These are phyloP conservation scores for Eremophila alpestris DNA, from an alignment of 2,797 vertebrate species.

Conservation along the genomic window DNA sequence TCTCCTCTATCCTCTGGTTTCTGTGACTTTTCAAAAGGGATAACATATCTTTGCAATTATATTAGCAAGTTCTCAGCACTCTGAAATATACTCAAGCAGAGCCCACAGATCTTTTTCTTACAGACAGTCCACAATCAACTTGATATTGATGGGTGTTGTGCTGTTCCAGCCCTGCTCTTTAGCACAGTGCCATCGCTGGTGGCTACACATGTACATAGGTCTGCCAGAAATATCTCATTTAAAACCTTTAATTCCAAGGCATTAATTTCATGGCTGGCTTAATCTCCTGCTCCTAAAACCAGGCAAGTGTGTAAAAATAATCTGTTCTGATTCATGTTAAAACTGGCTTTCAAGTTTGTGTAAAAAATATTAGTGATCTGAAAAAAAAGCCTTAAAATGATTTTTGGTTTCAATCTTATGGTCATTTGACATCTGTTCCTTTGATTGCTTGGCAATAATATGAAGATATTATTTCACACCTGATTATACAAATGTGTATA, in stretches of 20 bases:
- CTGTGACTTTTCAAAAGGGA: not conserved
- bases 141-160: not conserved
- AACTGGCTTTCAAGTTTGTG: not conserved
- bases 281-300: not conserved
- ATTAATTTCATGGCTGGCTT: not conserved
- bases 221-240: not conserved
- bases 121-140: not conserved
- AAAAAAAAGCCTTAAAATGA: not conserved
- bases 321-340: not conserved
- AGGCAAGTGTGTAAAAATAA: not conserved
- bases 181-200: not conserved
- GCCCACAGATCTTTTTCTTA: not conserved
- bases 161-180: not conserved
- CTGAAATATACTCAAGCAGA: not conserved
- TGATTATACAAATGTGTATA: not conserved
- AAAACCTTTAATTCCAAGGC: not conserved
- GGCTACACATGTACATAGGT: accelerated
- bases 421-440: not conserved
- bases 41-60: not conserved
- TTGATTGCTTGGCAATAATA: not conserved
- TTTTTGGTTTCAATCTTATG: not conserved
- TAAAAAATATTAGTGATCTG: not conserved
- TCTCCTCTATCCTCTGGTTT: not conserved
- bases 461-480: not conserved
- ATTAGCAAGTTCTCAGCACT: not conserved